Evolutionary conservation across 2,888 invertebrate genomes (phyloP).

Genomic region (Cryptophagus acutangulus): DNA sequence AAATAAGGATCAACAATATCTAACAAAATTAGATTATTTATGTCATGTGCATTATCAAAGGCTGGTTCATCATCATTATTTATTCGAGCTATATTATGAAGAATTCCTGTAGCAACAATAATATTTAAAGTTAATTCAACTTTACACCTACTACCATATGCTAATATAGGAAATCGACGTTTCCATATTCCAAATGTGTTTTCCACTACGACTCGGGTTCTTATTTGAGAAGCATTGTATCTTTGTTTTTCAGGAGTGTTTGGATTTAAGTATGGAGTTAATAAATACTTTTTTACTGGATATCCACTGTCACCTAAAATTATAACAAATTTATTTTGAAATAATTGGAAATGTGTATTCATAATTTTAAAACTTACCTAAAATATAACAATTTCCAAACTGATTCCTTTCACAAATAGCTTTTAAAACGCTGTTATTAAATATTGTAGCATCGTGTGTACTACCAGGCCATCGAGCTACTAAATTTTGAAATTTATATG

Average conservation of each 20-base stretch:
- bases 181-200: slow-evolving; percentile 19
- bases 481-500: slow-evolving; percentile 16
- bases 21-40: background rate
- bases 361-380: slow-evolving; percentile 1
- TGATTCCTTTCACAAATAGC: slow-evolving; percentile 6
- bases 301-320: slow-evolving; percentile 6
- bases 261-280: slow-evolving; percentile 20
- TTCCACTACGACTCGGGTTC: slow-evolving; percentile 18
- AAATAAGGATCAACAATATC: background rate
- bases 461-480: slow-evolving; percentile 11
- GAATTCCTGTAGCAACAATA: background rate
- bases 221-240: slow-evolving; percentile 19
- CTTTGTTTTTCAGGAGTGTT: slow-evolving; percentile 11
- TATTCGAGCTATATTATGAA: background rate
- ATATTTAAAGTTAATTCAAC: slow-evolving; percentile 1
- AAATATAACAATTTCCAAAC: background rate
- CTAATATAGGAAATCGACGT: slow-evolving; percentile 19
- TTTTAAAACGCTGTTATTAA: slow-evolving; percentile 4
- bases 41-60: background rate
- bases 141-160: slow-evolving; percentile 11
- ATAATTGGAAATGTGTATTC: background rate
- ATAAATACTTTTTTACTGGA: slow-evolving; percentile 11
- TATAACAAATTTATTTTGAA: background rate
- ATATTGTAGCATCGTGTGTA: background rate
- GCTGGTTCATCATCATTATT: background rate